These are phyloP conservation scores for Labrus mixtus DNA, from an alignment of 2,113 vertebrate species.

Conservation along the genomic window DNA sequence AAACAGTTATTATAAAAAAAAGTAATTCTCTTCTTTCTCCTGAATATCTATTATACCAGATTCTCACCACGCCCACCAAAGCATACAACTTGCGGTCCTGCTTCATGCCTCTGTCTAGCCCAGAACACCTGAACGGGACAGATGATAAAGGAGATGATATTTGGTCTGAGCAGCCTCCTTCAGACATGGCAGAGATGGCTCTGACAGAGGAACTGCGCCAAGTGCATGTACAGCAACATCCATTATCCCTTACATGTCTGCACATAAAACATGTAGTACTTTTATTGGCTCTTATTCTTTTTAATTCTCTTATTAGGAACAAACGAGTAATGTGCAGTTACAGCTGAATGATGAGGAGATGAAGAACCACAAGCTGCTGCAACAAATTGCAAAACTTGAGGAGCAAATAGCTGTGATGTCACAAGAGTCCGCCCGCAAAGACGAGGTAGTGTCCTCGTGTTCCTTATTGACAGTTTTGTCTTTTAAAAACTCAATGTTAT, in stretches of 20 bases:
- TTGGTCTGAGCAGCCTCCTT: constrained; percentile 86
- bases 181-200: constrained; percentile 91
- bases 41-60: constrained; percentile 79
- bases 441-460: constrained; percentile 66
- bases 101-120: constrained; percentile 85
- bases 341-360: constrained; percentile 91
- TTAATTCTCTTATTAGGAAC: constrained; percentile 83
- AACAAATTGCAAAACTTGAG: constrained; percentile 90
- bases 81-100: constrained; percentile 87
- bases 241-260: not conserved
- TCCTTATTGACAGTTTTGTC: not conserved
- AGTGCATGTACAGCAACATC: constrained; percentile 85
- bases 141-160: constrained; percentile 78
- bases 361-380: constrained; percentile 89
- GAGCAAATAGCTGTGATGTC: constrained; percentile 86
- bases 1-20: not conserved
- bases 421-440: constrained; percentile 77
- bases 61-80: constrained; percentile 92
- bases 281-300: not conserved
- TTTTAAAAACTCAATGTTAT: not conserved
- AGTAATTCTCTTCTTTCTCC: not conserved
- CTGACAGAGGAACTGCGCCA: constrained; percentile 90
- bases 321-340: constrained; percentile 84
- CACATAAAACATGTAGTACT: not conserved
- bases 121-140: constrained; percentile 79